phyloP scores from a whole-genome alignment of 2,888 invertebrate genomes.

The Creontiades dilutus region DNA sequence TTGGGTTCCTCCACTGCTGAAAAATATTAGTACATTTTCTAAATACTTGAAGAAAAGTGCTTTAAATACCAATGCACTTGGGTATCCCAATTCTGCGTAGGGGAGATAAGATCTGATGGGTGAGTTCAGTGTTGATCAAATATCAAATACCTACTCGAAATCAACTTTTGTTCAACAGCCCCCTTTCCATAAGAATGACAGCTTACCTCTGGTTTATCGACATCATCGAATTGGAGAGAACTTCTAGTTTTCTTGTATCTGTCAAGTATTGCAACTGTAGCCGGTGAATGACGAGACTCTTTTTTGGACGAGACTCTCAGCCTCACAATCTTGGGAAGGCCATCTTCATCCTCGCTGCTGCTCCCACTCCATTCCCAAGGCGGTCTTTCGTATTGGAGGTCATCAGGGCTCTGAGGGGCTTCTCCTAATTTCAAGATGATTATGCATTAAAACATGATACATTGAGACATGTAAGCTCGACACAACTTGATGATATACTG shows the following conservation, averaged over 20 bases:
- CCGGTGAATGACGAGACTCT: background rate
- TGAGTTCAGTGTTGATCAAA: too few species aligned
- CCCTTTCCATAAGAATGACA: background rate
- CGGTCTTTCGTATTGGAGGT: slow-evolving; percentile 15
- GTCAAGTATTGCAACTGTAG: background rate
- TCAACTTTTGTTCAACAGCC: too few species aligned
- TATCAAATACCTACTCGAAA: too few species aligned
- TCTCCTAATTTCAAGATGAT: background rate
- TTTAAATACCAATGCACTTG: too few species aligned
- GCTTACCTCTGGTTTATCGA: background rate
- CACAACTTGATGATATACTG: too few species aligned
- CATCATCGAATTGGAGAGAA: slow-evolving; percentile 37
- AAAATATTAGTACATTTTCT: too few species aligned
- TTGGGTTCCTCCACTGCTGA: too few species aligned
- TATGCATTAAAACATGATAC: background rate
- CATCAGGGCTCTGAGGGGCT: background rate
- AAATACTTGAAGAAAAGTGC: too few species aligned
- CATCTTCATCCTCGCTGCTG: slow-evolving; percentile 36
- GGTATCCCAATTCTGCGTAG: too few species aligned
- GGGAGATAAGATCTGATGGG: too few species aligned
- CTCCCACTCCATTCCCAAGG: slow-evolving; percentile 47
- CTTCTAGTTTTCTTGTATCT: slow-evolving; percentile 18
- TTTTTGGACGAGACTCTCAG: slow-evolving; percentile 11
- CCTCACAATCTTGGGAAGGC: slow-evolving; percentile 36
- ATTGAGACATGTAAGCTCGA: too few species aligned